Evolutionary conservation across 1,140 invertebrate genomes (phyloP), one percentile per base, ranked within the genome.

Genomic region (Diorhabda sublineata): DNA sequence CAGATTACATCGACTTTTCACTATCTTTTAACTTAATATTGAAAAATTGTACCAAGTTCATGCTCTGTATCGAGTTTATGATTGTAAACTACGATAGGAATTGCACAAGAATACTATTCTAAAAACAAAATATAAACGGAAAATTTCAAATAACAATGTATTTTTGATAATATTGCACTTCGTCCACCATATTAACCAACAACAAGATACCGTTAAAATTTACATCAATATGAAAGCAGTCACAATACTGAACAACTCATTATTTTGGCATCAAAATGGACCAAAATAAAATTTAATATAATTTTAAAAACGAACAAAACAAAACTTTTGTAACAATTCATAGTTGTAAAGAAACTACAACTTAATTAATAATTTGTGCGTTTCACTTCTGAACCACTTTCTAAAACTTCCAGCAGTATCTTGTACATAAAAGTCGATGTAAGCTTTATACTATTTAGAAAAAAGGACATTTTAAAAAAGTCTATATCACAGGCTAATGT

Each of bases 401-500:
- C 26, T 26, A 26, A 26, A 26, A 1, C 26, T 26, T 26, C 1
- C 26, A 26, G 26, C 26, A 26, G 26, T 26, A 26, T 26, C 26
- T 26, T 26, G 26, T 26, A 26, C 26, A 26, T 26, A 26, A 26
- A 26, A 66, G 4, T 5, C 47, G 58, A 66, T 44, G 64, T 66
- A 44, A 66, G 58, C 64, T 45, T 58, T 1, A 26, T 26, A 26
- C 26, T 26, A 1, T 26, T 26, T 26, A 26, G 26, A 26, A 26
- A 26, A 1, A 26, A 26, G 26, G 26, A 26, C 1, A 26, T 26
- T 26, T 26, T 26, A 60, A 11, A 11, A 60, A 64, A 26, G 7
- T 69, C 71, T 76, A 76, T 79, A 79, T 79, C 78, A 79, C 78
- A 79, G 78, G 75, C 75, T 76, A 75, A 75, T 73, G 74, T 73